These are phyloP conservation scores for Quadroppia sp. DNA, from an alignment of 2,888 invertebrate genomes.

Conservation along the genomic window DNA sequence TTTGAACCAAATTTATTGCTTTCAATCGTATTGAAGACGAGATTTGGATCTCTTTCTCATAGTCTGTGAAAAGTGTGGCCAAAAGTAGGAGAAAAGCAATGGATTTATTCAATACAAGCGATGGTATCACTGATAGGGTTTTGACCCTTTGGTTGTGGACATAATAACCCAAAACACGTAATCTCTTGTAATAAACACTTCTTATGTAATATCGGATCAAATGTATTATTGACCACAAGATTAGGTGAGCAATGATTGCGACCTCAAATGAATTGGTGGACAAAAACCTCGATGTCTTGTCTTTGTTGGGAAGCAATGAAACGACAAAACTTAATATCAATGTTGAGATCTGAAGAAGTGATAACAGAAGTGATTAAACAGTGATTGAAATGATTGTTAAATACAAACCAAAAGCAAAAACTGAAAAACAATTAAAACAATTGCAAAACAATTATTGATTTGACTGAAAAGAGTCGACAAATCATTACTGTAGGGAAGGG, in stretches of 20 bases:
- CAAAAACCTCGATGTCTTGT: slow-evolving; percentile 7
- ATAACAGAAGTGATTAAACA: background rate
- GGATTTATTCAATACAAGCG: slow-evolving; percentile 25
- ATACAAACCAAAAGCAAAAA: slow-evolving; percentile 34
- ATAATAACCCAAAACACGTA: slow-evolving; percentile 39
- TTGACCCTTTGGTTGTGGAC: slow-evolving; percentile 29
- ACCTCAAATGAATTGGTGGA: slow-evolving; percentile 32
- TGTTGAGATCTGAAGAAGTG: slow-evolving; percentile 1
- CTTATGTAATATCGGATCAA: slow-evolving; percentile 35
- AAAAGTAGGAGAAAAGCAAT: slow-evolving; percentile 27
- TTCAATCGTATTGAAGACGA: slow-evolving; percentile 27
- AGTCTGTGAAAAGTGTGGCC: slow-evolving; percentile 28
- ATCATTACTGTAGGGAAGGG: slow-evolving; percentile 41
- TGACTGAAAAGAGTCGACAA: slow-evolving; percentile 38
- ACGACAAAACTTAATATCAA: slow-evolving; percentile 10
- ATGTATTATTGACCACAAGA: slow-evolving; percentile 35
- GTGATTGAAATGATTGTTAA: background rate
- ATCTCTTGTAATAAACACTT: slow-evolving; percentile 37
- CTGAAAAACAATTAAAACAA: slow-evolving; percentile 35
- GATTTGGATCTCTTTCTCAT: slow-evolving; percentile 2
- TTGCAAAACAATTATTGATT: slow-evolving; percentile 39
- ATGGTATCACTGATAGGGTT: slow-evolving; percentile 1
- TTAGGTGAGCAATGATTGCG: slow-evolving; percentile 36
- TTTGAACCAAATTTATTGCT: slow-evolving; percentile 28
- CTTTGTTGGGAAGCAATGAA: slow-evolving; percentile 19